Conservation (phyloP, 2,113 vertebrate species). For the Pampusana beccarii region DNA sequence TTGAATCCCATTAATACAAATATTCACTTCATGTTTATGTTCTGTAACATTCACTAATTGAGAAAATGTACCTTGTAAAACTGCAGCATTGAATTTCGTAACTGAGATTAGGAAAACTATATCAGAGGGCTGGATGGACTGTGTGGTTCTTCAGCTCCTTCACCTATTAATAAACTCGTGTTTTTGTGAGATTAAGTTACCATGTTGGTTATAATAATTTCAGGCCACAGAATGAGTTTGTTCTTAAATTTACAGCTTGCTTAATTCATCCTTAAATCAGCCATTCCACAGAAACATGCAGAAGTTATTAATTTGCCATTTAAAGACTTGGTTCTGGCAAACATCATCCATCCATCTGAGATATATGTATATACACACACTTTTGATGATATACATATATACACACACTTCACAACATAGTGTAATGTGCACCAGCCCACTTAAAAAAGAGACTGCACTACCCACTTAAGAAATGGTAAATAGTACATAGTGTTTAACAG, state of each 20-base stretch:
- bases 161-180: constrained; percentile 66
- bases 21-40: constrained; percentile 67
- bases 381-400: not conserved
- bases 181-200: constrained; percentile 77
- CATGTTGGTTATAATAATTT: constrained; percentile 69
- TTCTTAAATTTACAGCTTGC: constrained; percentile 50
- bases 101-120: constrained; percentile 59
- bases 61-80: constrained; percentile 70
- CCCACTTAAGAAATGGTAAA: too few relatives aligned
- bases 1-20: constrained; percentile 63
- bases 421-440: not conserved
- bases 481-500: not conserved
- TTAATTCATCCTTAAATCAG: constrained; percentile 47
- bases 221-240: constrained; percentile 60
- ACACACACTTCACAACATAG: not conserved
- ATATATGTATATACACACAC: not conserved
- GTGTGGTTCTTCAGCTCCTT: constrained; percentile 61
- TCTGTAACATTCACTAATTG: constrained; percentile 64
- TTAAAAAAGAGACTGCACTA: not conserved
- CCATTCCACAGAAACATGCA: not conserved
- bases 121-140: constrained; percentile 44
- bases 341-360: not conserved
- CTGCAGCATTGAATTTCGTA: constrained; percentile 59
- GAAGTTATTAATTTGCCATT: constrained; percentile 14
- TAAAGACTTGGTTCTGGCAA: not conserved